Evolutionary conservation across 23 tunicate genomes (phyloP), one percentile per base, ranked within the genome.

Genomic region (Oikopleura vanhoeffeni): DNA sequence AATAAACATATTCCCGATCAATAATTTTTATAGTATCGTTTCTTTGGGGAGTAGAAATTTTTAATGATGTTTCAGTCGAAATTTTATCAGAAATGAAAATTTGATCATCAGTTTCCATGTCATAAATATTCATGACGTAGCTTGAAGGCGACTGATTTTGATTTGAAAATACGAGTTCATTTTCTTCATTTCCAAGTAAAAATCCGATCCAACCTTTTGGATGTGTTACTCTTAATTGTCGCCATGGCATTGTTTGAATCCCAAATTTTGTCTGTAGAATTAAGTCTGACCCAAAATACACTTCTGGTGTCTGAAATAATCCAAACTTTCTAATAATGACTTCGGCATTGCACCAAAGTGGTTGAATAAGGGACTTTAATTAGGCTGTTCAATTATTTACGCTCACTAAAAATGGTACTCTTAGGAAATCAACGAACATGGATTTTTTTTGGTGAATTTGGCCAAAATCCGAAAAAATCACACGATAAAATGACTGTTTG

Each of bases 251-350:
- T 24, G 4, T 28, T 3, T 28, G 27, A 3, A 13, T 2, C 2
- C 79, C 79, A 30, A 13, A 30, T 30, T 30, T 28, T 2, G 79
- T 71, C 2, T 71, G 27, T 2, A 71, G 36, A 2, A 28, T 71
- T 2, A 71, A 30, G 32, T 71, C 79, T 33, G 38, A 32, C 32
- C 79, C 79, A 30, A 24, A 32, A 71, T 13, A 71, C 4, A 2
- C 79, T 28, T 28, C 38, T 18, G 27, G 34, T 2, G 38, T 71
- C 38, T 71, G 3, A 30, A 18, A 2, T 2, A 71, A 30, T 18
- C 79, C 79, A 71, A 71, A 71, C 32, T 71, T 71, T 38, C 79
- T 33, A 28, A 71, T 24, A 71, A 71, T 30, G 32, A 71, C 79
- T 18, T 18, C 27, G 34, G 27, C 38, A 38, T 28, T 2, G 38